Evolutionary conservation across 1,140 invertebrate species (phyloP), one percentile per base, ranked within the genome.

Genomic region (Mya arenaria): DNA sequence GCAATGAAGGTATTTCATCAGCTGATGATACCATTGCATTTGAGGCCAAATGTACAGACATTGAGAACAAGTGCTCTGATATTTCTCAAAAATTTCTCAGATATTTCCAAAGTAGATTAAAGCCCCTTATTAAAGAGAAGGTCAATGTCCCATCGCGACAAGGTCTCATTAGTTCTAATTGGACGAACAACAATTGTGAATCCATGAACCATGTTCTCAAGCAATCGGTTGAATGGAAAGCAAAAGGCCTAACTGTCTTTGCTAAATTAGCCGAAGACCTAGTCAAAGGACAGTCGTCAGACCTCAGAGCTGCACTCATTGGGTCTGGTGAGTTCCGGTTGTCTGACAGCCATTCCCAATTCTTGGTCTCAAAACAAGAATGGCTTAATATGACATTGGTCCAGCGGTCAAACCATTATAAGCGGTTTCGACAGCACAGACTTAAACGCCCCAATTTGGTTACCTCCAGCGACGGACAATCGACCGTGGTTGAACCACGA

Each of bases 111-210:
- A 56, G 19, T 36, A 55, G 69, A n/a, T 23, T 73, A 17, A 58
- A 52, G 48, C 48, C 48, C 48, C 48, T n/a, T 17, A n/a, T 52
- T n/a, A 52, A 23, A 52, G 48, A 52, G 48, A n/a, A n/a, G 19
- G 63, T 82, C 10, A 73, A 32, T 15, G 60, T n/a, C 10, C 65
- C 65, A 8, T 0, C n/a, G 13, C 17, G 25, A 48, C 4, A 4
- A 0, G 58, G 55, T 4, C 1, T 34, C 6, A 37, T 82, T 6
- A 58, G 82, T 10, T 30, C 34, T 4, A 32, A 52, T 2, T 83
- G 77, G 84, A 83, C 77, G 41, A 86, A 83, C 66, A 85, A 82
- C 25, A 84, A 84, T 34, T 82, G 60, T 28, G 85, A 82, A 30
- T 83, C 77, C 1, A 32, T 79, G 0, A 84, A 86, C 28, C 79